Percentiles rank a stretch among this genome's conserved stretches.
These are phyloP conservation scores for Pelagia noctiluca DNA, from an alignment of 30 jellyfish, hydroid and myxozoan genomes.

Conservation along the genomic window DNA sequence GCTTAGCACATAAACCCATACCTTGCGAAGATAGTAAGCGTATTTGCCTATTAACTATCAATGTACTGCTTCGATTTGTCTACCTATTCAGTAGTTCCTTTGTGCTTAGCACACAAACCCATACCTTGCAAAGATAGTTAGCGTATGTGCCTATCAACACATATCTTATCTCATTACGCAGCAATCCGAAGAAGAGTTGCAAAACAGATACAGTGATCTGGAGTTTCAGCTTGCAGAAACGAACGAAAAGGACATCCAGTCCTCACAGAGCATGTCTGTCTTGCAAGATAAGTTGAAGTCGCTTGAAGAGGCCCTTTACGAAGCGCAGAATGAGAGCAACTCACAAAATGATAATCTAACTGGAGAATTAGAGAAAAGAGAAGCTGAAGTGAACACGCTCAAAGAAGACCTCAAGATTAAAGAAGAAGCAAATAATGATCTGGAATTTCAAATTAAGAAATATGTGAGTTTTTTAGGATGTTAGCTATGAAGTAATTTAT, in stretches of 20 bases:
- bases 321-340: conserved; percentile 56
- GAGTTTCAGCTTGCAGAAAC: conserved; percentile 64
- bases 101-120: too few relatives aligned
- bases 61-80: too few relatives aligned
- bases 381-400: conserved; percentile 17
- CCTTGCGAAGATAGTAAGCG: too few relatives aligned
- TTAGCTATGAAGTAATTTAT: too few relatives aligned
- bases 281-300: conserved; percentile 54
- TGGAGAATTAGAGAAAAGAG: conserved; percentile 51
- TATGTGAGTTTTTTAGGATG: conserved; percentile 69
- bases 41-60: too few relatives aligned
- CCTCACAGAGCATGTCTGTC: conserved; percentile 40
- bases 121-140: too few relatives aligned
- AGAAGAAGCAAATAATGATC: conserved; percentile 30
- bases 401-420: conserved; percentile 44
- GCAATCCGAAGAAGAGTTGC: conserved; percentile 61
- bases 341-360: conserved; percentile 15
- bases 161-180: too few relatives aligned
- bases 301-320: conserved; percentile 43
- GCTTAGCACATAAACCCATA: too few relatives aligned
- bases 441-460: conserved; percentile 74
- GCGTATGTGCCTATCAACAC: too few relatives aligned
- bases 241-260: conserved; percentile 60
- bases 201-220: conserved; percentile 56
- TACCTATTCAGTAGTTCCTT: too few relatives aligned